phyloP scores from a whole-genome alignment of 2,888 invertebrate genomes.

The Matsumyia berberina region DNA sequence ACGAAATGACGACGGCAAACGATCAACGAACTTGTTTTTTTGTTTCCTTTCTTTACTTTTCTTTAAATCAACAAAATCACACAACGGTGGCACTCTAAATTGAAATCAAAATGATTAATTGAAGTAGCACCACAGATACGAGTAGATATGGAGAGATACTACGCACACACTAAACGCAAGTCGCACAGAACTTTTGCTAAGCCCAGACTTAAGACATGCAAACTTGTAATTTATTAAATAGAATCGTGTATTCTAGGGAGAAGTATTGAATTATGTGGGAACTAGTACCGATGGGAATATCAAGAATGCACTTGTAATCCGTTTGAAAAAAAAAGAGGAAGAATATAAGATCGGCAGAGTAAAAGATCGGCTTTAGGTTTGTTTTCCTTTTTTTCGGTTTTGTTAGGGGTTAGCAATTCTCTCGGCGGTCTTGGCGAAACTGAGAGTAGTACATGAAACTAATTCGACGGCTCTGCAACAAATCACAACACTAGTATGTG shows the following conservation, averaged over 20 bases:
- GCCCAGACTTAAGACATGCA: background rate
- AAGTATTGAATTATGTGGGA: slow-evolving; percentile 14
- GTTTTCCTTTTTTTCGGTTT: slow-evolving; percentile 1
- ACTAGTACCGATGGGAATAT: slow-evolving; percentile 13
- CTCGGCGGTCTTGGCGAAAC: slow-evolving; percentile 74
- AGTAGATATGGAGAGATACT: slow-evolving; percentile 14
- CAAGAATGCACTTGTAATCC: background rate
- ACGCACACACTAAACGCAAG: slow-evolving; percentile 40
- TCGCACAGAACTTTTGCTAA: slow-evolving; percentile 21
- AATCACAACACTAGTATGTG: slow-evolving; percentile 73
- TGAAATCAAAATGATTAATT: slow-evolving; percentile 57
- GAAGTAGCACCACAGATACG: slow-evolving; percentile 50
- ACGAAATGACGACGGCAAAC: slow-evolving; percentile 47
- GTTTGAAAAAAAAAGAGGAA: background rate
- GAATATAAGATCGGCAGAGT: background rate
- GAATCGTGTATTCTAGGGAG: background rate
- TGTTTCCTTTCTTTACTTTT: slow-evolving; percentile 7
- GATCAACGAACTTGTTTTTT: slow-evolving; percentile 58
- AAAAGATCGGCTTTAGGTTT: slow-evolving; percentile 29
- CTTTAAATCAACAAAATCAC: slow-evolving; percentile 33
- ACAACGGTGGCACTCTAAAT: slow-evolving; percentile 46
- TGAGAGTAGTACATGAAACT: slow-evolving; percentile 69
- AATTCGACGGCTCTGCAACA: slow-evolving; percentile 71
- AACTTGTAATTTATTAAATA: slow-evolving; percentile 17
- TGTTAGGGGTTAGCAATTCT: slow-evolving; percentile 56